Conservation (phyloP, 1,140 invertebrate species). For the Thaumatotibia leucotreta region DNA sequence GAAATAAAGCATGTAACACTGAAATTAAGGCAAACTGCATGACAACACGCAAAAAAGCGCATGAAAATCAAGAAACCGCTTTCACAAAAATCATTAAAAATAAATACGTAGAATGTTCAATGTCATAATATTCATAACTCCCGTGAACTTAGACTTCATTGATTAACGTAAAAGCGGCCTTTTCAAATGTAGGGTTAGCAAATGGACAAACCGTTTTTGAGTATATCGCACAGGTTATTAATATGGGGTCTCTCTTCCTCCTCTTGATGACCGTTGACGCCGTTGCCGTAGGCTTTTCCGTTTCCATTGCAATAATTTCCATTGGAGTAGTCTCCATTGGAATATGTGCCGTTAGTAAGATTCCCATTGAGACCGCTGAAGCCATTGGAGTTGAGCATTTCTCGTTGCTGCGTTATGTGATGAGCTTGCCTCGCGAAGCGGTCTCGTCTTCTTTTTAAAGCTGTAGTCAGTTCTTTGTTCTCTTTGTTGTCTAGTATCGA, state of each 20-base stretch:
- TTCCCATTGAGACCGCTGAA: slow-evolving; percentile 28
- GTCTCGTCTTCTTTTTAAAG: slow-evolving; percentile 50
- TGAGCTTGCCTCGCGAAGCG: slow-evolving; percentile 55
- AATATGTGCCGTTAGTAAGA: slow-evolving; percentile 26
- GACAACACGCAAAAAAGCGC: slow-evolving; percentile 19
- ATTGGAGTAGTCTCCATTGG: slow-evolving; percentile 17
- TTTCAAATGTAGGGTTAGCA: slow-evolving; percentile 44
- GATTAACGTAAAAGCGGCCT: background rate
- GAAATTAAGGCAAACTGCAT: slow-evolving; percentile 14
- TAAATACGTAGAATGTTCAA: too few relatives aligned
- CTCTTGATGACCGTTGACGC: slow-evolving; percentile 37
- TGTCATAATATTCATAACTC: too few relatives aligned
- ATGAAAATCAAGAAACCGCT: slow-evolving; percentile 30
- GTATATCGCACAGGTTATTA: slow-evolving; percentile 46
- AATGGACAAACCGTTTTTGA: slow-evolving; percentile 67
- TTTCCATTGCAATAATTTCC: slow-evolving; percentile 16
- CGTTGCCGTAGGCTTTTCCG: slow-evolving; percentile 33
- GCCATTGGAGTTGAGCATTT: slow-evolving; percentile 45
- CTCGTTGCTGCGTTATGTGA: slow-evolving; percentile 55
- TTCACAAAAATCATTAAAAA: background rate
- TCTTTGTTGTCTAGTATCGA: slow-evolving; percentile 54
- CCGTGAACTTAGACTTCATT: background rate
- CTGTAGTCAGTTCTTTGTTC: slow-evolving; percentile 52
- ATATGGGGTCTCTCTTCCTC: slow-evolving; percentile 38
- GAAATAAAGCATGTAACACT: slow-evolving; percentile 4